Base-by-base conservation (phyloP, 2,113 vertebrate species). In the Helogale parvula region DNA sequence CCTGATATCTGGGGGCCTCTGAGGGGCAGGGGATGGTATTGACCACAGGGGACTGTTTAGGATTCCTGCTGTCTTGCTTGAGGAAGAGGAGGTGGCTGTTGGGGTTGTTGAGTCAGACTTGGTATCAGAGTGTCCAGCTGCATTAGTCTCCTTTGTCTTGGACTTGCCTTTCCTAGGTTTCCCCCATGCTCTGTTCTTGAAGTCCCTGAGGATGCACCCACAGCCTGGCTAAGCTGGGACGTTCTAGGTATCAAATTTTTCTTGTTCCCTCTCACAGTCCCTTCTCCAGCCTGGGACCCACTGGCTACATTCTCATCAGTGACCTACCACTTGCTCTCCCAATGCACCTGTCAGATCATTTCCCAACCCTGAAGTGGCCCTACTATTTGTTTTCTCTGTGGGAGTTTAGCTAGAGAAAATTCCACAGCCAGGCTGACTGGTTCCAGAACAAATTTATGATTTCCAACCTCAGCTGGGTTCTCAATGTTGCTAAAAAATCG, bases 361-460 rank as follows among this genome's bases (percentile, higher is more conserved):
- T 80, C 23, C 77, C 65, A 57, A 19, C 12, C 1, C 3, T 25
- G 45, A 94, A 54, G 66, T 83, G 16, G 69, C 11, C 45, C 54
- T 82, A 38, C 5, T 12, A 9, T 82, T 90, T 83, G 27, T 81
- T 96, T 88, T 66, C 76, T 96, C 29, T 60, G 13, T 33, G 77
- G 45, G 45, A 83, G n/a, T 57, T 93, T 8, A 92, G 52, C 35
- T 79, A 93, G 35, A 90, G 95, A 94, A 95, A 93, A 90, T 94
- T 91, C 21, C 57, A 85, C 31, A 96, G 50, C 54, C 54, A 82
- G 88, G 47, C 23, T 68, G n/a, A 85, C 41, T 41, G 21, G 31
- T 80, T 35, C 60, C 31, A 88, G 86, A 84, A 93, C 72, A 84
- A 88, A 95, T 15, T 33, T 54, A 54, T 52, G 90, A 57, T 76